A percentile compares a stretch with the other conserved stretches of the same genome.
Conservation (phyloP, 2,888 invertebrate species). For the Tryphoninae sp. region DNA sequence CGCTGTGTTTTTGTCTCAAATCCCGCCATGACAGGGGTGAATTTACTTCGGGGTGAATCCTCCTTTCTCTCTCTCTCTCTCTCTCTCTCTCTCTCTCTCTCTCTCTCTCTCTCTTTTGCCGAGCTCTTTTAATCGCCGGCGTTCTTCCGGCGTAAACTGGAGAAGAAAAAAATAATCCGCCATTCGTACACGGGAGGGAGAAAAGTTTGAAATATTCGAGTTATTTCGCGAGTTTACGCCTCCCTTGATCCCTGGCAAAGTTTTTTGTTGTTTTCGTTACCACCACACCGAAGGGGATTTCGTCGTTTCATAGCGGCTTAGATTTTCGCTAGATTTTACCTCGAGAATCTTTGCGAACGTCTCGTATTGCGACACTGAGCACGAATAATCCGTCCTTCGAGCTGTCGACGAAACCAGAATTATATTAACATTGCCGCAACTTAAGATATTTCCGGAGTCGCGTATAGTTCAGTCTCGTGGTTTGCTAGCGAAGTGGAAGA, state of each 20-base stretch:
- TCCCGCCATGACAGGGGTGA: conserved; percentile 59
- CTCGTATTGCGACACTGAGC: conserved; percentile 23
- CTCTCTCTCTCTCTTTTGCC: background rate
- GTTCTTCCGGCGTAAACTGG: conserved; percentile 54
- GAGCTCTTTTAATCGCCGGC: conserved; percentile 64
- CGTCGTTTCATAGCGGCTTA: conserved; percentile 11
- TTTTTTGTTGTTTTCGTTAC: conserved; percentile 26
- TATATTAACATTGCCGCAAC: conserved; percentile 12
- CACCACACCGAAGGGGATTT: conserved; percentile 14
- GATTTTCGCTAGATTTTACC: background rate
- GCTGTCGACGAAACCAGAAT: conserved; percentile 13
- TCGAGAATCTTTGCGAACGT: conserved; percentile 1
- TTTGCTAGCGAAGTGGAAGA: conserved; percentile 1
- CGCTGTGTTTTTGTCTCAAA: conserved; percentile 64
- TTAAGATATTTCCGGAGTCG: conserved; percentile 50
- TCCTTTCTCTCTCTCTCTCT: background rate
- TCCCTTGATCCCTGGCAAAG: conserved; percentile 7
- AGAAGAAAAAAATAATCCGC: conserved; percentile 47
- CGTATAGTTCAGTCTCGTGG: conserved; percentile 8
- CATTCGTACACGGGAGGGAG: background rate
- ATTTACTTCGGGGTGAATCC: conserved; percentile 51
- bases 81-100: conserved; percentile 19
- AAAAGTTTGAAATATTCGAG: conserved; percentile 49
- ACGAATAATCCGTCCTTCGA: conserved; percentile 28
- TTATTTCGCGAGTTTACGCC: conserved; percentile 42